These are phyloP conservation scores for Sylvia atricapilla DNA, from an alignment of 2,113 vertebrate species.

Conservation along the genomic window DNA sequence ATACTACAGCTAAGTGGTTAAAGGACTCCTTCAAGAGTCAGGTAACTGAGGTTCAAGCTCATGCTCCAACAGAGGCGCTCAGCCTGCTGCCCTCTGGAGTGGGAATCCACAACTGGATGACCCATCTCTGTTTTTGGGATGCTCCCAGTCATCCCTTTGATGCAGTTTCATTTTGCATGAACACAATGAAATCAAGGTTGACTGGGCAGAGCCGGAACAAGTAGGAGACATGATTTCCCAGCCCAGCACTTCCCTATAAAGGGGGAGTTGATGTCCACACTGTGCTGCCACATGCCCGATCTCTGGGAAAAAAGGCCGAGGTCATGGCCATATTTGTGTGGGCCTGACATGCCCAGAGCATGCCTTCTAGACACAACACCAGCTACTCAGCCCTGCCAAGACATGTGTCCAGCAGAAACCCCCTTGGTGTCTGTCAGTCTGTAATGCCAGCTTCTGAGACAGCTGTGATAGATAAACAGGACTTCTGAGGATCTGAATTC, in stretches of 20 bases:
- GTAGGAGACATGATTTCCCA: neutral
- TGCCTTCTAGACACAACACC: neutral
- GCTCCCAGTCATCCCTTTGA: neutral
- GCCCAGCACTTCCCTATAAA: neutral
- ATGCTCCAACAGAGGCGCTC: neutral
- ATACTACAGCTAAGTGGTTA: neutral
- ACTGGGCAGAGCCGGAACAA: neutral
- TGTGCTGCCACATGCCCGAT: fast-evolving
- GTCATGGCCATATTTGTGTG: neutral
- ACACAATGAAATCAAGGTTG: neutral
- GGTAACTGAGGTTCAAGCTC: neutral
- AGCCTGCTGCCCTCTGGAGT: neutral
- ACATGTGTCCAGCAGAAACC: neutral
- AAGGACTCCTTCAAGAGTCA: neutral
- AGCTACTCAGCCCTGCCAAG: neutral
- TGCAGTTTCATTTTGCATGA: neutral
- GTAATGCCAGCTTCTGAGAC: neutral
- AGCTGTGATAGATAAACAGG: conserved; percentile 17
- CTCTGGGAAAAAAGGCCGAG: neutral
- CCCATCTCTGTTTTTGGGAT: neutral
- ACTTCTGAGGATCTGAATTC: conserved; percentile 30
- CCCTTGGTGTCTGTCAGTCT: neutral
- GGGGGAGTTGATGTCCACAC: neutral
- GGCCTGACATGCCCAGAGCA: neutral
- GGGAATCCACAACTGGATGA: neutral